Conservation (phyloP, 2,113 vertebrate species). For the Stigmatopora argus region DNA sequence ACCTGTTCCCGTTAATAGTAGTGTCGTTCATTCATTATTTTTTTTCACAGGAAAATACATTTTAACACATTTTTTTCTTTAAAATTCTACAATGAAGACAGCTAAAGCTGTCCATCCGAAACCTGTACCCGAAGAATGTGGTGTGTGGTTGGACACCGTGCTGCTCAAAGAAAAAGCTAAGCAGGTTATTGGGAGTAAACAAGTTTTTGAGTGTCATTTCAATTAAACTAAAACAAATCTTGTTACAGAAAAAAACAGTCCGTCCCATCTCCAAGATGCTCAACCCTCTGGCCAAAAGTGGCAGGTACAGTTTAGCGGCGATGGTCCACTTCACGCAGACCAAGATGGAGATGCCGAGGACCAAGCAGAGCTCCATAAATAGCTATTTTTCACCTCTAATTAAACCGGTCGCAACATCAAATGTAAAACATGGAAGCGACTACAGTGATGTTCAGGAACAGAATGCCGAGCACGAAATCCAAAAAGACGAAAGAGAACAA, state of each 20-base stretch:
- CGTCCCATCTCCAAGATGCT: constrained; percentile 66
- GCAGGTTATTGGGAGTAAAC: constrained; percentile 37
- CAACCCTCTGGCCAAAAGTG: constrained; percentile 50
- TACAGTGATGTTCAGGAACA: background rate
- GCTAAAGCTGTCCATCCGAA: constrained; percentile 17
- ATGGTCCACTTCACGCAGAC: constrained; percentile 73
- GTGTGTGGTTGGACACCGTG: constrained; percentile 70
- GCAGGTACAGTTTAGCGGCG: constrained; percentile 62
- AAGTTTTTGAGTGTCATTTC: background rate
- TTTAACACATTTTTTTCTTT: background rate
- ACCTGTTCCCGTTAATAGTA: background rate
- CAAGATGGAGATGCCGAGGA: constrained; percentile 64
- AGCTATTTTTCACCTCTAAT: constrained; percentile 55
- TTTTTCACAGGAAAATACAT: background rate
- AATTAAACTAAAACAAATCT: background rate
- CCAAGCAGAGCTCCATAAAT: constrained; percentile 69
- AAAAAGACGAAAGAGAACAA: background rate
- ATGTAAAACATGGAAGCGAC: constrained; percentile 44
- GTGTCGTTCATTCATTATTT: background rate
- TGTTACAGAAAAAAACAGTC: constrained; percentile 46
- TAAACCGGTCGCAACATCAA: background rate
- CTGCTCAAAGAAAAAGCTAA: constrained; percentile 65
- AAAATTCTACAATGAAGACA: constrained; percentile 47
- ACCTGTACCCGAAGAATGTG: constrained; percentile 55
- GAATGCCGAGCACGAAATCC: background rate